These are phyloP conservation scores for Lepidocolaptes lacrymiger DNA, from an alignment of 2,797 vertebrate genomes.

Conservation along the genomic window DNA sequence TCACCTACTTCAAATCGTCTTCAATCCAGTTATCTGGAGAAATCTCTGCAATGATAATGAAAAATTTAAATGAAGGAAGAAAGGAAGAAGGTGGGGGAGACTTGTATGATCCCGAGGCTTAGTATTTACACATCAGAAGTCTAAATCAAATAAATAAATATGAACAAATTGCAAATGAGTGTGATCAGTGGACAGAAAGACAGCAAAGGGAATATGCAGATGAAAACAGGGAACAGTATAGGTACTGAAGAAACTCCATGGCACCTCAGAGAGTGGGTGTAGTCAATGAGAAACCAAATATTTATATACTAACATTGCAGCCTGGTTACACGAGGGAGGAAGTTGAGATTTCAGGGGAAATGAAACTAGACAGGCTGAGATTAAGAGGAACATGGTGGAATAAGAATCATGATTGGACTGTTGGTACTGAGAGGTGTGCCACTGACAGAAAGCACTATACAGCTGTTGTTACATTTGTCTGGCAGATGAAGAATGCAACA, in stretches of 20 bases:
- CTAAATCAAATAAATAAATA: not conserved
- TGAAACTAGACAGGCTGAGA: not conserved
- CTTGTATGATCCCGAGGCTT: not conserved
- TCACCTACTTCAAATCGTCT: not conserved
- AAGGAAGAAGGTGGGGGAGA: not conserved
- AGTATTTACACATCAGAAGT: not conserved
- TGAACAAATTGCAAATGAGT: not conserved
- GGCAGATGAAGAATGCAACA: not conserved
- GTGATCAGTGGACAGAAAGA: not conserved
- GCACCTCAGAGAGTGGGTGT: not conserved
- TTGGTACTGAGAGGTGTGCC: not conserved
- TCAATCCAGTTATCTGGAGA: not conserved
- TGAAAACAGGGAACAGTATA: not conserved
- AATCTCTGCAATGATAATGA: not conserved
- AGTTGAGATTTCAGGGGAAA: not conserved
- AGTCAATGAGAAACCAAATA: constrained; percentile 27
- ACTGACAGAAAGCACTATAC: not conserved
- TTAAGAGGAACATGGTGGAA: not conserved
- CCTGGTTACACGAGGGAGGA: not conserved
- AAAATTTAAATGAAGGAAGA: not conserved
- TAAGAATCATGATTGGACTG: not conserved
- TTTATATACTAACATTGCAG: not conserved
- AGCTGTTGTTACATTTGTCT: not conserved
- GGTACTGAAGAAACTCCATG: not conserved
- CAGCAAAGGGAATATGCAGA: not conserved